Evolutionary conservation across 2,113 vertebrate species (phyloP), one percentile per base, ranked within the genome.

Genomic region (Sigmodon hispidus): DNA sequence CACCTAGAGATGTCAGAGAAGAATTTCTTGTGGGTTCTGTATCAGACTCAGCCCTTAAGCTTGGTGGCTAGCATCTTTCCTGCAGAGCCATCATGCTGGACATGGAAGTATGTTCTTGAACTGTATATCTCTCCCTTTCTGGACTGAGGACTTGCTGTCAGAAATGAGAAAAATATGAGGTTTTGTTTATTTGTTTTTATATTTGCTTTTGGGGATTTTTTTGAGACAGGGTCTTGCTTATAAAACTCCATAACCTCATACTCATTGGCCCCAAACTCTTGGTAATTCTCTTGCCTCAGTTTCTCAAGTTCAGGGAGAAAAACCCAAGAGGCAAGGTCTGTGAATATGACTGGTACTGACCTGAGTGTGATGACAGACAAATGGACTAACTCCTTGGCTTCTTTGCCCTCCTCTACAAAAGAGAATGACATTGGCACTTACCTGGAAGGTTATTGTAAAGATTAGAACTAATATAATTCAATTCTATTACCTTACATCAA

Each of bases 401-500:
- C 75, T 90, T 90, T 86, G 61, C 55, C 48, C 29, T 87, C 65
- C 57, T 92, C 43, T 87, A 21, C 36, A 90, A 94, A 85, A 34
- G n/a, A 16, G 72, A 73, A 90, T 43, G 48, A 69, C 31, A 92
- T 79, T 36, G 55, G 83, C 80, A 96, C 55, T 80, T 90, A 77
- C 12, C 72, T 88, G 61, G 48, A 50, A 86, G 48, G 45, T 72
- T 76, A 43, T 43, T 79, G 15, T 83, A 70, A 93, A 94, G 70
- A 67, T 95, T 95, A 45, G 59, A 93, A 93, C 31, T 93, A 72
- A 90, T 70, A 45, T 80, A 79, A 94, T 45, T 59, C 93, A 34
- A 79, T 69, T 95, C 36, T 90, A 70, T 87, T 70, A 61, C 40
- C 63, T 86, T 70, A 92, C 24, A 94, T 16, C 29, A 90, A 90